Base-by-base conservation (phyloP, 1,140 invertebrate genomes). In the Araneus ventricosus region DNA sequence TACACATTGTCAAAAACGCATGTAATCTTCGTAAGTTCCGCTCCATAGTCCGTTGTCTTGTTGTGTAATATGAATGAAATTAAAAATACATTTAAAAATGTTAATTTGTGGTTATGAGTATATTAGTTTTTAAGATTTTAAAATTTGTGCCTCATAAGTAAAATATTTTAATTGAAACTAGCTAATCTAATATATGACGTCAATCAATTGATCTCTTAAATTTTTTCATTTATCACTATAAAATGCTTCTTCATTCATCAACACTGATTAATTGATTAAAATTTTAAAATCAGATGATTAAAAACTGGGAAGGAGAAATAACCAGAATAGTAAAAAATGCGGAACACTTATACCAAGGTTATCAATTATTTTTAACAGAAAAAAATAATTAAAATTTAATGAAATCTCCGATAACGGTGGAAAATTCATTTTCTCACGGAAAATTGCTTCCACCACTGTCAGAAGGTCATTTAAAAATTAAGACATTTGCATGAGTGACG, bases 251-350 rank as follows among this genome's bases (percentile, higher is more conserved):
- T 37, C 34, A 20, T 75, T 34, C 4, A 75, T 75, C 14, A 75
- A 75, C 70, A 20, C 63, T 67, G 70, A 75, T 75, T 5, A 75
- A 30, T 75, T 75, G 70, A 75, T 75, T 34, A 75, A 75, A 37
- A 20, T 37, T 34, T 30, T 34, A 4, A 34, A 34, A 34, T 17
- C 70, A 75, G 30, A 20, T 37, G 10, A 34, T 34, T 34, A 37
- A 75, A 20, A 75, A 20, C 17, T 37, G 34, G 20, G 17, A 67
- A 7, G 20, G 22, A 37, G 0, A 20, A 75, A 75, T 34, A 75
- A 75, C 4, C 30, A 75, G 17, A n/a, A 75, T 6, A 20, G 34
- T 75, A 17, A 75, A 30, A 75, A 75, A 75, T 75, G 34, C 20
- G 1, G 17, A 20, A 30, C 70, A 75, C 70, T 75, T 37, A 75